These are phyloP conservation scores for Mesorhabditis spiculigera DNA, from an alignment of 2,888 invertebrate species.

Conservation along the genomic window DNA sequence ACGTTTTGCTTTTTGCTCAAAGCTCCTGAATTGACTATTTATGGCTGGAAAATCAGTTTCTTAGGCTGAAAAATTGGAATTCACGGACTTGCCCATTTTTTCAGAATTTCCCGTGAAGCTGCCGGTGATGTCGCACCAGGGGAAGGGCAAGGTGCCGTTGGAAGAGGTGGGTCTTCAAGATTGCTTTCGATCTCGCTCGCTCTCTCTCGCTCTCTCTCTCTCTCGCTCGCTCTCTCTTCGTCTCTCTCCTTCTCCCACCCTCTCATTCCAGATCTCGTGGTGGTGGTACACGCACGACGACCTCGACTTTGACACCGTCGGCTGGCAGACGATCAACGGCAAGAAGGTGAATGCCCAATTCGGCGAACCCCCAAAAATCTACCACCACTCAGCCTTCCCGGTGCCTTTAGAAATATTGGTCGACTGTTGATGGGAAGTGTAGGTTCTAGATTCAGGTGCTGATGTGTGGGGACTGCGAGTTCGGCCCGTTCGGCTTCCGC, in stretches of 20 bases:
- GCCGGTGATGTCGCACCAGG: constrained; percentile 28
- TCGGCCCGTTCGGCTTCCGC: constrained; percentile 46
- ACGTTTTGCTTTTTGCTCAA: too few relatives aligned
- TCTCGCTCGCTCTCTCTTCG: not conserved
- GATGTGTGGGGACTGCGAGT: constrained; percentile 48
- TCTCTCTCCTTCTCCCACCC: not conserved
- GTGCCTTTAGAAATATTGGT: not conserved
- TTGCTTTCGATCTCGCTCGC: not conserved
- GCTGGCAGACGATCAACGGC: constrained; percentile 48
- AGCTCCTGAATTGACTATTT: too few relatives aligned
- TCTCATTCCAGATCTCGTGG: constrained; percentile 20
- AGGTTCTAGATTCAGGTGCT: constrained; percentile 17
- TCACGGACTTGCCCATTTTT: not conserved
- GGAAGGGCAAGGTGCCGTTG: constrained; percentile 9
- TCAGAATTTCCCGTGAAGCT: constrained; percentile 25
- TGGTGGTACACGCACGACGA: constrained; percentile 50
- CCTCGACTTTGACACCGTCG: constrained; percentile 46
- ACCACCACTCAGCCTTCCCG: too few relatives aligned
- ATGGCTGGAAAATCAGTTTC: too few relatives aligned
- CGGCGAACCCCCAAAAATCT: too few relatives aligned
- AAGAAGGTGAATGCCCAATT: constrained; percentile 20
- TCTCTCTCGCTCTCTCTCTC: not conserved
- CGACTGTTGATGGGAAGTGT: not conserved
- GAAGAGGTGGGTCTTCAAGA: constrained; percentile 13
- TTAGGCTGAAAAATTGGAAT: not conserved